These are phyloP conservation scores for Esox lucius DNA, from an alignment of 2,797 vertebrate species.

Conservation along the genomic window DNA sequence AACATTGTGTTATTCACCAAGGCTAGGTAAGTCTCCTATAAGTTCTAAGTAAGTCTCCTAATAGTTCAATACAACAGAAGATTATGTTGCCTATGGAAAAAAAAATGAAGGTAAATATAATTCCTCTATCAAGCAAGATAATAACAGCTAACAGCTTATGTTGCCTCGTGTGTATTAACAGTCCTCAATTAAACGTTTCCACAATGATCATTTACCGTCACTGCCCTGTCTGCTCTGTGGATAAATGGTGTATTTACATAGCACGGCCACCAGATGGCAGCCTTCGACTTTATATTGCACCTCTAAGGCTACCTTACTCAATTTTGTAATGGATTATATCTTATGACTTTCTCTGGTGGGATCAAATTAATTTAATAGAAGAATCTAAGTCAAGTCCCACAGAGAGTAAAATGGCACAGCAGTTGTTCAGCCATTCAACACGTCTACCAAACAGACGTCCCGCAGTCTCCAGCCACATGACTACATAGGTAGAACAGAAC, in stretches of 20 bases:
- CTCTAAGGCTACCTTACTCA: background rate
- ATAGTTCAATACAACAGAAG: background rate
- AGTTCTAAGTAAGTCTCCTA: background rate
- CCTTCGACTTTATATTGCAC: slow-evolving; percentile 31
- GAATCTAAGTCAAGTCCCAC: background rate
- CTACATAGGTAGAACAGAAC: too few species aligned
- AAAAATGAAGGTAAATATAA: too few species aligned
- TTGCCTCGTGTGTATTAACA: background rate
- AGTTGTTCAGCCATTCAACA: background rate
- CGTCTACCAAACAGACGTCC: background rate
- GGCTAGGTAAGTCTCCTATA: background rate
- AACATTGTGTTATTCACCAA: background rate
- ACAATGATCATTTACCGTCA: background rate
- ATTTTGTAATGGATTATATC: background rate
- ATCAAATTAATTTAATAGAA: background rate
- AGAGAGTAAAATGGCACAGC: background rate
- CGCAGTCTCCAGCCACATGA: too few species aligned
- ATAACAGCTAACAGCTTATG: background rate
- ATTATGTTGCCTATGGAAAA: too few species aligned
- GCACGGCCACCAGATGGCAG: slow-evolving; percentile 65
- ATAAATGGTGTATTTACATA: background rate
- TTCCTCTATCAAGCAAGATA: background rate
- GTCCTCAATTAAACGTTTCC: background rate
- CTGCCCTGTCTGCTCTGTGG: background rate
- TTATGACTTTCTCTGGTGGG: background rate